Evolutionary conservation across 2,113 vertebrate species (phyloP).

Genomic region (Poeciliopsis occidentalis): DNA sequence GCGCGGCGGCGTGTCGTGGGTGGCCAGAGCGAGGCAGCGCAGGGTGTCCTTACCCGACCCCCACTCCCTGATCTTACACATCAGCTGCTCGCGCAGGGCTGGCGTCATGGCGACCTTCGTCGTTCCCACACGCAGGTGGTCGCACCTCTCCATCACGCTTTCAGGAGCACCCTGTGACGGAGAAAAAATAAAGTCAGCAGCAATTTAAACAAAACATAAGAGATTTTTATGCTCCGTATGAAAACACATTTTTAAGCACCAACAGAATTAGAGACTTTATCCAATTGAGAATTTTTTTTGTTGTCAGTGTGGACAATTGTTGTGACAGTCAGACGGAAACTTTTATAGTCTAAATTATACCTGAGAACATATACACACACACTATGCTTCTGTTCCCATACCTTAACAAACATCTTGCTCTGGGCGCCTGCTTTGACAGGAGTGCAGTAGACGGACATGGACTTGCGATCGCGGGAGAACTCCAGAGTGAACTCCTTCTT

Average conservation of each 20-base stretch:
- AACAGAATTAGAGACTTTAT: too few relatives aligned
- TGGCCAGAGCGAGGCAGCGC: slow-evolving; percentile 94
- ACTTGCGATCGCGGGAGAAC: slow-evolving; percentile 97
- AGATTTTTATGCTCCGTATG: too few relatives aligned
- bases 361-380: too few relatives aligned
- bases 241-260: too few relatives aligned
- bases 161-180: slow-evolving; percentile 89
- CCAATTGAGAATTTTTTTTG: too few relatives aligned
- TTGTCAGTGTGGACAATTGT: too few relatives aligned
- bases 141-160: slow-evolving; percentile 93
- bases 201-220: not conserved
- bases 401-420: slow-evolving; percentile 98
- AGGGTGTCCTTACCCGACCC: slow-evolving; percentile 92
- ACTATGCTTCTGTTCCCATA: slow-evolving; percentile 20
- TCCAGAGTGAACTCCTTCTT: slow-evolving; percentile 96
- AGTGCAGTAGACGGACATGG: slow-evolving; percentile 97
- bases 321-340: too few relatives aligned
- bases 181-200: not conserved
- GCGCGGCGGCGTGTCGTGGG: slow-evolving; percentile 83
- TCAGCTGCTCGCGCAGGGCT: slow-evolving; percentile 82
- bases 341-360: too few relatives aligned
- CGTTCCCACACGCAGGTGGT: slow-evolving; percentile 85
- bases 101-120: slow-evolving; percentile 76
- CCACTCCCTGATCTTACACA: slow-evolving; percentile 91
- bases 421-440: slow-evolving; percentile 75